Base-by-base conservation (phyloP, 1,140 invertebrate species). In the Drosophila lini region DNA sequence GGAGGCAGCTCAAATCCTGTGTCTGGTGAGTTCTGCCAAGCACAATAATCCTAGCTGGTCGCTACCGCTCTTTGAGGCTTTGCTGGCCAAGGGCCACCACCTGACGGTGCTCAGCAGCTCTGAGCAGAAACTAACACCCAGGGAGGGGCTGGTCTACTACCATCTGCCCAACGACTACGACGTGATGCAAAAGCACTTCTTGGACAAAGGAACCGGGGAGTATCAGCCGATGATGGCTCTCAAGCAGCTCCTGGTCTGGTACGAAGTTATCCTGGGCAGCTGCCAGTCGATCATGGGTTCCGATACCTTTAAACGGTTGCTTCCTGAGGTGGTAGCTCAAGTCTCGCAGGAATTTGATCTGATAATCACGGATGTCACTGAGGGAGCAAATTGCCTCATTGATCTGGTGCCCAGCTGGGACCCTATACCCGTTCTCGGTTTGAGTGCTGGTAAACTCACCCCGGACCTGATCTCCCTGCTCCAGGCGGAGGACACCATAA, bases 291-390 rank as follows among this genome's bases (percentile, higher is more conserved):
- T 74, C 3, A 10, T 74, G 5, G 32, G 57, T 2, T 34, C 58
- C 16, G 5, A 50, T 5, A 16, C 31, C 25, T 16, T 52, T 22
- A 19, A 42, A 3, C 32, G 40, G 5, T 1, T 31, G n/a, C 13
- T 45, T 5, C 28, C 38, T 0, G 44, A 75, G 5, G 0, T 52
- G 2, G 3, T 22, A 1, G n/a, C 50, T 3, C 3, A 58, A 3
- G 0, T 42, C 1, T 4, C 8, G 0, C 15, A 22, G 1, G 25
- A 70, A 0, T 90, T 70, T 5, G 88, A 92, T 31, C 57, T 92
- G n/a, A 70, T 92, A 9, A 70, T 92, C 13, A 76, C 81, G 15
- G 91, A 92, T 64, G 61, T 76, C 28, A 91, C 74, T 3, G 69
- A 63, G n/a, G 59, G 64, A 0, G 41, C 75, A 6, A 81, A 89